Evolutionary conservation across 2,888 invertebrate species (phyloP), one percentile per base, ranked within the genome.

Genomic region (Brenthis ino): DNA sequence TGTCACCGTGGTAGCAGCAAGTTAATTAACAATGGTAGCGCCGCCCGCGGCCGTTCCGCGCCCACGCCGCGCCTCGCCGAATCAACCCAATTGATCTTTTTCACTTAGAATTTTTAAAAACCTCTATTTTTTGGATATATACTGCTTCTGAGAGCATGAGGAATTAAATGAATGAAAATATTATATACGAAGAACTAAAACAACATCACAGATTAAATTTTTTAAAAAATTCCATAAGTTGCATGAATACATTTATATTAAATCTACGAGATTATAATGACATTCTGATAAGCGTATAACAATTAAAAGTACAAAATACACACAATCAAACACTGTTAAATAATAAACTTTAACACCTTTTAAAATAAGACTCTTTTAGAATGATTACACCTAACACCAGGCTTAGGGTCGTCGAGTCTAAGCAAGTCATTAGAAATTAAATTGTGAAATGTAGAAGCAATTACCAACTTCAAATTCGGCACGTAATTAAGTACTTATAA

Each of bases 21-120:
- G 84, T 85, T 88, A 88, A 88, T 88, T 86, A 85, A 89, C 87
- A 88, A 85, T 84, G 84, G 82, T 79, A 73, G 74, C 63, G 56
- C 48, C 65, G 69, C 65, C 66, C 64, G 56, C 63, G 63, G 57
- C 70, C 67, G 37, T 28, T 67, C 67, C 58, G 65, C 67, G 56
- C 71, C 57, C 57, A 48, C 64, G 54, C 68, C 67, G 28, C 28
- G 57, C 65, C 53, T 57, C 67, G 51, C 71, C 55, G 53, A 60
- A 66, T 24, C 47, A 66, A 66, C 66, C 66, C 58, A 66, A 66
- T 66, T 66, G 66, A 66, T 58, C 53, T 57, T 65, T 57, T 58
- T 58, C 58, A 60, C 54, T 60, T 37, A 33, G 20, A 53, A 63
- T 53, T 63, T 63, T 33, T 53, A 53, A 63, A 51, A 16, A 8